Evolutionary conservation across 64 coral and sea anemone genomes (phyloP).

Genomic region (Platygyra sinensis): DNA sequence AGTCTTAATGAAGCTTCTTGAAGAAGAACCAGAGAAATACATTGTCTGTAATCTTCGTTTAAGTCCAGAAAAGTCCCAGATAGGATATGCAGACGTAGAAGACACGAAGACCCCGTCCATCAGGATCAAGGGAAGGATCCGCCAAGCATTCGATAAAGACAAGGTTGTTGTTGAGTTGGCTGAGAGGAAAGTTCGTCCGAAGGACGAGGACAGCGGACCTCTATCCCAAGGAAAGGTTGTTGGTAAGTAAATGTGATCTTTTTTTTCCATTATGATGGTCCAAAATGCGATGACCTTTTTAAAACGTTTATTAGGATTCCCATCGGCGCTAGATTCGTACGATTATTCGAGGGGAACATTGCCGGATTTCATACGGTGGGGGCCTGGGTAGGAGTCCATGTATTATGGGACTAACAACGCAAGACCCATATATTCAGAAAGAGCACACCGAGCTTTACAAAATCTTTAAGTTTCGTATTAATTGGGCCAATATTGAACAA

Average conservation of each 20-base stretch:
- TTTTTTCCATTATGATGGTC: not conserved
- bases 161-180: conserved; percentile 58
- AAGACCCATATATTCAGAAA: too few species aligned
- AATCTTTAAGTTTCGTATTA: too few species aligned
- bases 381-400: too few species aligned
- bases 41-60: conserved; percentile 65
- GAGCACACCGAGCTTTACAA: too few species aligned
- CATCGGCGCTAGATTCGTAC: too few species aligned
- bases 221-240: conserved; percentile 54
- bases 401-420: too few species aligned
- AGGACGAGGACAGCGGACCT: not conserved
- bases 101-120: conserved; percentile 77
- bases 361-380: too few species aligned
- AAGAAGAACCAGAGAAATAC: conserved; percentile 49
- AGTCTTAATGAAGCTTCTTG: conserved; percentile 36
- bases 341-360: too few species aligned
- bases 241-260: conserved; percentile 18
- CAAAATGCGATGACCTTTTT: too few species aligned
- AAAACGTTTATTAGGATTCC: too few species aligned
- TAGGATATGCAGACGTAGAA: conserved; percentile 48
- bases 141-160: conserved; percentile 78
- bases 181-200: not conserved
- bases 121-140: conserved; percentile 56
- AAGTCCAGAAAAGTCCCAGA: conserved; percentile 25
- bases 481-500: too few species aligned